Percentiles rank a stretch among this genome's conserved stretches.
Evolutionary conservation across 2,888 invertebrate species (phyloP).

Genomic region (Epirrita christyi): DNA sequence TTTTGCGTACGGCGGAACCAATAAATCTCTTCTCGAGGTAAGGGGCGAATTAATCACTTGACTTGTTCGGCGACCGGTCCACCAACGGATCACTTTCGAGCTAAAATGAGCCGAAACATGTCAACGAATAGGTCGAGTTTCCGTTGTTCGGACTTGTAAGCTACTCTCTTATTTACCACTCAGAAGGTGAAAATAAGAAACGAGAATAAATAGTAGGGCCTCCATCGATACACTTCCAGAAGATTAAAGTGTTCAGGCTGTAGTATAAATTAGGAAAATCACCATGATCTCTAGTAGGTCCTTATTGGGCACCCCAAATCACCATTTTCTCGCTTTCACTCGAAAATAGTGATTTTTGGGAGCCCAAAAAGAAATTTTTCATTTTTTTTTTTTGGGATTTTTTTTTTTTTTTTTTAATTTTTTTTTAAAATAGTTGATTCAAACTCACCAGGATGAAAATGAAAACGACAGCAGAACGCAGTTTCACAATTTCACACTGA

Average conservation of each 20-base stretch:
- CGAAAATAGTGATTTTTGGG: too few species aligned
- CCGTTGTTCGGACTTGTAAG: constrained; percentile 30
- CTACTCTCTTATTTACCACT: constrained; percentile 67
- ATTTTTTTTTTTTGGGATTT: too few species aligned
- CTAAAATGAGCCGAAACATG: constrained; percentile 55
- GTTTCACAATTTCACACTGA: too few species aligned
- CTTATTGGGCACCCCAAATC: too few species aligned
- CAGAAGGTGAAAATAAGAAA: constrained; percentile 81
- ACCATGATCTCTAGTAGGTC: too few species aligned
- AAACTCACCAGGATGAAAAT: too few species aligned
- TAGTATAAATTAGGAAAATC: constrained; percentile 71
- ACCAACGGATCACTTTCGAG: constrained; percentile 49
- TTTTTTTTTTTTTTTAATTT: too few species aligned
- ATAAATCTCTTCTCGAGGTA: constrained; percentile 83
- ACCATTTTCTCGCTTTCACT: too few species aligned
- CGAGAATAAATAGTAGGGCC: constrained; percentile 78
- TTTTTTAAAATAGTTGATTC: too few species aligned
- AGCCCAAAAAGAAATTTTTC: too few species aligned
- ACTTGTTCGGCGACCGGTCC: constrained; percentile 73
- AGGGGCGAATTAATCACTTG: constrained; percentile 83
- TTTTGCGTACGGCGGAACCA: constrained; percentile 84
- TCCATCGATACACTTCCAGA: constrained; percentile 75
- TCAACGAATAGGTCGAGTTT: constrained; percentile 52
- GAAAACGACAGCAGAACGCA: too few species aligned
- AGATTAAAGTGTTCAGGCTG: constrained; percentile 78